Conservation (phyloP, 35 echinoderm and acorn worm genomes). For the Diadema setosum region DNA sequence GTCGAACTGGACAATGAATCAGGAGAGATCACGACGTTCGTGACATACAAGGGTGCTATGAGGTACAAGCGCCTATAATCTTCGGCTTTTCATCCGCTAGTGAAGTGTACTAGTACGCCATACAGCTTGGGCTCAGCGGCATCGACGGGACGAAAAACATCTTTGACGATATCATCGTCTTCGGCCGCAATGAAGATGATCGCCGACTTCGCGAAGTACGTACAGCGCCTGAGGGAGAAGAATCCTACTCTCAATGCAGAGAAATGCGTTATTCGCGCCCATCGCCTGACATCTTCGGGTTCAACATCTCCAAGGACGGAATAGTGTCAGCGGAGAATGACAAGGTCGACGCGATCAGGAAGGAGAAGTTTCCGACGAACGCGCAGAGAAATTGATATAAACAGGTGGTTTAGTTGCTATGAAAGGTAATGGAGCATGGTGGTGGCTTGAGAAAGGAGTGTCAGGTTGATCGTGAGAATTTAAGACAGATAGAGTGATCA, state of each 20-base stretch:
- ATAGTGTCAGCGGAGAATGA: slow-evolving; percentile 19
- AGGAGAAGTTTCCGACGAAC: slow-evolving; percentile 36
- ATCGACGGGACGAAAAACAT: not conserved
- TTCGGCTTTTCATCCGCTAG: slow-evolving; percentile 35
- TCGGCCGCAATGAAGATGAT: slow-evolving; percentile 21
- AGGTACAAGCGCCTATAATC: slow-evolving; percentile 47
- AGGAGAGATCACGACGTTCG: slow-evolving; percentile 52
- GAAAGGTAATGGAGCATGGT: too few species aligned
- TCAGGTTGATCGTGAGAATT: too few species aligned
- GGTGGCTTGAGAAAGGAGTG: too few species aligned
- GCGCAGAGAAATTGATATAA: too few species aligned
- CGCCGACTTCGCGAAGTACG: not conserved
- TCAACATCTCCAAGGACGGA: slow-evolving; percentile 21
- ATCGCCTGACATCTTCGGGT: not conserved
- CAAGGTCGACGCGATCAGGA: slow-evolving; percentile 36
- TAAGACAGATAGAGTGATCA: too few species aligned
- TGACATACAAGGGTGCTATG: slow-evolving; percentile 10
- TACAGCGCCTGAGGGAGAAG: not conserved
- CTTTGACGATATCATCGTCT: slow-evolving; percentile 26
- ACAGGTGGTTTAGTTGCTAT: too few species aligned
- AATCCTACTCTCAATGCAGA: slow-evolving; percentile 20
- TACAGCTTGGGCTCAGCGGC: not conserved
- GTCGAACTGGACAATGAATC: slow-evolving; percentile 15
- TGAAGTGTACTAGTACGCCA: slow-evolving; percentile 49
- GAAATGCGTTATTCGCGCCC: not conserved